These are phyloP conservation scores for Pelobates fuscus DNA, from an alignment of 2,113 vertebrate genomes.

Conservation along the genomic window DNA sequence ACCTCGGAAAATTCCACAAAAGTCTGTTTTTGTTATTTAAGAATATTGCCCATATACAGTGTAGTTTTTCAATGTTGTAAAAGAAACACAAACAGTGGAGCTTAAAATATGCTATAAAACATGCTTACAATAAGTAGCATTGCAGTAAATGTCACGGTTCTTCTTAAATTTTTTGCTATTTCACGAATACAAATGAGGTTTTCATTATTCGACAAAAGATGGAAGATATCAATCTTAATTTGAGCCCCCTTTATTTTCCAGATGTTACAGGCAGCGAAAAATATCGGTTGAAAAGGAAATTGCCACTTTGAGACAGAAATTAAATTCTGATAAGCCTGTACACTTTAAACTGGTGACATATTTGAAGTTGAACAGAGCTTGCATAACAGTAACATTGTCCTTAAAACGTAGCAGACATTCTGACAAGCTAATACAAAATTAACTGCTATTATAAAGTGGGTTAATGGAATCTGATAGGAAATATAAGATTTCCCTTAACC, in stretches of 20 bases:
- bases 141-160: slow-evolving; percentile 41
- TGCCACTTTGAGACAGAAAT: slow-evolving; percentile 40
- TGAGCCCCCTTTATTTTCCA: slow-evolving; percentile 50
- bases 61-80: slow-evolving; percentile 35
- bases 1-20: slow-evolving; percentile 43
- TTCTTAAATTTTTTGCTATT: slow-evolving; percentile 41
- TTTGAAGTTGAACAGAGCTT: slow-evolving; percentile 11
- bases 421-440: neutral
- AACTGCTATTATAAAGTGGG: slow-evolving; percentile 22
- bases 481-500: slow-evolving; percentile 1
- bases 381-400: neutral
- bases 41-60: slow-evolving; percentile 41
- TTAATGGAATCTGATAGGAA: slow-evolving; percentile 24
- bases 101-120: slow-evolving; percentile 44
- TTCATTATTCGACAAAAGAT: slow-evolving; percentile 50
- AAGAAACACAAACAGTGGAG: slow-evolving; percentile 32
- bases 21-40: slow-evolving; percentile 48
- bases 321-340: slow-evolving; percentile 37
- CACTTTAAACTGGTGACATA: slow-evolving; percentile 34
- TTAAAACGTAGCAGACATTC: neutral
- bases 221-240: slow-evolving; percentile 51
- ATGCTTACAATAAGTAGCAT: slow-evolving; percentile 33
- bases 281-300: slow-evolving; percentile 48
- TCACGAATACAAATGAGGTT: slow-evolving; percentile 46
- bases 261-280: slow-evolving; percentile 47